Conservation (phyloP, 2,888 invertebrate genomes). For the Uropetala carovei region DNA sequence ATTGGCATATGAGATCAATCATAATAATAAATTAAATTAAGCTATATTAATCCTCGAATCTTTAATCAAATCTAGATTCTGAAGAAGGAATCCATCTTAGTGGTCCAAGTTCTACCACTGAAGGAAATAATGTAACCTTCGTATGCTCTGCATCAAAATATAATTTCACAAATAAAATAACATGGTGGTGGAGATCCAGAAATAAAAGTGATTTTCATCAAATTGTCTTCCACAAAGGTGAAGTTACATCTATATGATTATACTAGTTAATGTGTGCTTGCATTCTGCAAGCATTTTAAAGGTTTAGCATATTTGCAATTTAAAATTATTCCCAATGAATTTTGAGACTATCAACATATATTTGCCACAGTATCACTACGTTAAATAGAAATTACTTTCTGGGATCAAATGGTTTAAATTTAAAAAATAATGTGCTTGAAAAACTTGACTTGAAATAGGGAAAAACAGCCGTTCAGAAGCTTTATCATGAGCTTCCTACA, state of each 20-base stretch:
- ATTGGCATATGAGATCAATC: neutral
- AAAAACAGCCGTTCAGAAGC: too few species aligned
- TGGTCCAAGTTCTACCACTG: neutral
- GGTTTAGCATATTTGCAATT: too few species aligned
- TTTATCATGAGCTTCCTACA: too few species aligned
- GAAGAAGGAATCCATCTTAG: slow-evolving; percentile 12
- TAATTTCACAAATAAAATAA: neutral
- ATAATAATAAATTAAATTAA: neutral
- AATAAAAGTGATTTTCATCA: neutral
- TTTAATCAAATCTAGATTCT: slow-evolving; percentile 26
- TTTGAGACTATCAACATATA: too few species aligned
- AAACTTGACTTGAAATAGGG: too few species aligned
- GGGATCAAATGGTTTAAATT: too few species aligned
- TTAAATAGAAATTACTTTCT: too few species aligned
- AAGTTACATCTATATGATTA: neutral
- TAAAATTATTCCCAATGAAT: too few species aligned
- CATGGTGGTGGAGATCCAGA: slow-evolving; percentile 4
- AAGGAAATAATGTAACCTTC: neutral
- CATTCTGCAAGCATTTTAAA: too few species aligned
- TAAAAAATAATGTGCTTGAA: too few species aligned
- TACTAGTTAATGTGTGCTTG: too few species aligned
- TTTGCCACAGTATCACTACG: too few species aligned
- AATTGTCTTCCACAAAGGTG: neutral
- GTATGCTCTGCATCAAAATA: slow-evolving; percentile 25
- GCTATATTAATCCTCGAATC: neutral